Base-by-base conservation (phyloP, 2,888 invertebrate species). In the Autographa gamma region DNA sequence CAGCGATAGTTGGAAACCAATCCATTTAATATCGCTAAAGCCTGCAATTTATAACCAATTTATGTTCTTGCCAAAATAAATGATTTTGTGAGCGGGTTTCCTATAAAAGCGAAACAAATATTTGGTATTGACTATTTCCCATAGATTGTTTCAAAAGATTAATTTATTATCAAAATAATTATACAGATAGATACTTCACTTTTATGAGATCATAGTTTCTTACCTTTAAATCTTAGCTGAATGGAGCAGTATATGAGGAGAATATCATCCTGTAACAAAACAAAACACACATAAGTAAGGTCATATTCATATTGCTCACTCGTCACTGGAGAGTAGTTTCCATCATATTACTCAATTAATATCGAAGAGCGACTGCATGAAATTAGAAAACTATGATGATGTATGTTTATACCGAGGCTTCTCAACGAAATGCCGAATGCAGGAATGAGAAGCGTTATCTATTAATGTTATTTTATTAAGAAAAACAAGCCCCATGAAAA, bases 241-340 rank as follows among this genome's bases (percentile, higher is more conserved):
- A 93, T 86, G 95, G 94, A 90, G 95, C 91, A 89, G 90, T 89
- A 86, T 91, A 92, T 92, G 95, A 94, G 91, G 93, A 93, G 92
- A 91, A 89, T 92, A 93, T 89, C 95, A 95, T 95, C 93, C 95
- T 95, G 94, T 52, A 93, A 95, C 93, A 94, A 93, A 86, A 79
- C 64, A 86, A 83, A 19, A 76, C 52, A 79, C 76, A 83, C 64
- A 34, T 67, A 62, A 69, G 63, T 34, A 31, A 52, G 62, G 34
- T 48, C 48, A 31, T 60, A 48, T 48, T 63, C 56, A 66, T 7
- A 66, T 56, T 11, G 56, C 48, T 54, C 8, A 19, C 54, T 16
- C 2, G 9, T 43, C 43, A 43, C 41, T 5, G 32, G 4, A 16
- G 54, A 25, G 4, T 25, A 70, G n/a, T 69, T 60, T 66, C 5